A percentile compares a stretch with the other conserved stretches of the same genome.
Conservation (phyloP, 1,140 invertebrate species). For the Drosophila pseudoobscura region DNA sequence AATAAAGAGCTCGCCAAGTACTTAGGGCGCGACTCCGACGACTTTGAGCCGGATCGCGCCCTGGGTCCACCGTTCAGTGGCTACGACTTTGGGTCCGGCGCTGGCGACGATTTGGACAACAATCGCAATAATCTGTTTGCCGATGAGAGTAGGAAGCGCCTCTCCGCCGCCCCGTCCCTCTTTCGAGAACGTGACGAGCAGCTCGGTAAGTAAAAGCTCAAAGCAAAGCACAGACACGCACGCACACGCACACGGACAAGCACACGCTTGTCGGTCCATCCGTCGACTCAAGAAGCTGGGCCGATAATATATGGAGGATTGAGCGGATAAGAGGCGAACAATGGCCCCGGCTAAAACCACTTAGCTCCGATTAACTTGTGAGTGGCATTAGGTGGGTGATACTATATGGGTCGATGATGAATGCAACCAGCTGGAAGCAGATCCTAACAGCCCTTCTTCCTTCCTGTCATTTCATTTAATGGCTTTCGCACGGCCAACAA, state of each 20-base stretch:
- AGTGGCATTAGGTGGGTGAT: constrained; percentile 15
- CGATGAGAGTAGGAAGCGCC: constrained; percentile 73
- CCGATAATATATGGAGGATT: constrained; percentile 28
- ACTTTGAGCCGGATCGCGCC: constrained; percentile 54
- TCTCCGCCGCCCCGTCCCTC: constrained; percentile 42
- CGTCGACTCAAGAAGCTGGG: constrained; percentile 12
- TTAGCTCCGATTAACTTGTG: constrained; percentile 75
- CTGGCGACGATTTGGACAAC: constrained; percentile 38
- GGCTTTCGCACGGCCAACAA: constrained; percentile 46
- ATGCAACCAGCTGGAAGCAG: constrained; percentile 71
- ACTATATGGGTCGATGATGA: constrained; percentile 20
- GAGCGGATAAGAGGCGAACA: constrained; percentile 58
- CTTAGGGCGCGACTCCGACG: constrained; percentile 75
- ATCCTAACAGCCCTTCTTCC: constrained; percentile 7
- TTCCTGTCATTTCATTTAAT: constrained; percentile 75
- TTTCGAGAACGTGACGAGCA: constrained; percentile 79
- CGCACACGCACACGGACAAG: background rate
- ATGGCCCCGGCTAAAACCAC: constrained; percentile 64
- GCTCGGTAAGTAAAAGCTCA: constrained; percentile 69
- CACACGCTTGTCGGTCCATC: too few relatives aligned
- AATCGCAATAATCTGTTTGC: constrained; percentile 48
- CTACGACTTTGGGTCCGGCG: constrained; percentile 29
- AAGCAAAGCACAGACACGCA: constrained; percentile 2
- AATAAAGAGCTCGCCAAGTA: constrained; percentile 82
- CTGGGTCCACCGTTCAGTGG: constrained; percentile 52